A percentile compares a stretch with the other conserved stretches of the same genome.
Evolutionary conservation across 1,140 invertebrate species (phyloP).

Genomic region (Orchesella cincta): DNA sequence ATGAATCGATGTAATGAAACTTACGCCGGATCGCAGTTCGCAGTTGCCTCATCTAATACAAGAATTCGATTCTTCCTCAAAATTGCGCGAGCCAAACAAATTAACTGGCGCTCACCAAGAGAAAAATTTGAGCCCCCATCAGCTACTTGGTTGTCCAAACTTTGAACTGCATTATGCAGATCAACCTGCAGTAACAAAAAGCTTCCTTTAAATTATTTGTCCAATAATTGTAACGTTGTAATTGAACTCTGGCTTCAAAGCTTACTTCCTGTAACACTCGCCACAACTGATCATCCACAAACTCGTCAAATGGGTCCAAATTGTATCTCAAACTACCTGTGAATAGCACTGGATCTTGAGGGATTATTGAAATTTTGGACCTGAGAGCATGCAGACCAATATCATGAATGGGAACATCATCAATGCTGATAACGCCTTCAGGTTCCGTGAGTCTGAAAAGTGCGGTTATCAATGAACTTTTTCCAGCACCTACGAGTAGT

Average conservation of each 20-base stretch:
- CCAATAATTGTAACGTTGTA: too few species aligned
- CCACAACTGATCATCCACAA: conserved; percentile 60
- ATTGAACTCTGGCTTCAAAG: neutral
- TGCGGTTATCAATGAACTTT: conserved; percentile 56
- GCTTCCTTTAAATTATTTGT: too few species aligned
- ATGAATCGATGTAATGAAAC: neutral
- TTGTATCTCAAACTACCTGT: conserved; percentile 58
- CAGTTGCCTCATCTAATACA: conserved; percentile 63
- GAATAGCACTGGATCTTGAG: conserved; percentile 60
- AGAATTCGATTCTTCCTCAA: conserved; percentile 56
- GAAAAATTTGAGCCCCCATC: conserved; percentile 77
- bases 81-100: conserved; percentile 60
- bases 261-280: conserved; percentile 55
- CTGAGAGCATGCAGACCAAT: conserved; percentile 47
- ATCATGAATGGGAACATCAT: conserved; percentile 55
- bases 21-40: conserved; percentile 55
- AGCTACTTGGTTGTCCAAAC: conserved; percentile 58
- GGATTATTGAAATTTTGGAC: conserved; percentile 23
- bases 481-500: too few species aligned
- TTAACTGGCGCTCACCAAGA: conserved; percentile 75
- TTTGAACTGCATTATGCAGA: conserved; percentile 52
- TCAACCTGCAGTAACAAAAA: too few species aligned
- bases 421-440: conserved; percentile 52
- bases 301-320: conserved; percentile 57
- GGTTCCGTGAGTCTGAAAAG: conserved; percentile 64